Base-by-base conservation (phyloP, 2,797 vertebrate genomes). In the Alauda arvensis region DNA sequence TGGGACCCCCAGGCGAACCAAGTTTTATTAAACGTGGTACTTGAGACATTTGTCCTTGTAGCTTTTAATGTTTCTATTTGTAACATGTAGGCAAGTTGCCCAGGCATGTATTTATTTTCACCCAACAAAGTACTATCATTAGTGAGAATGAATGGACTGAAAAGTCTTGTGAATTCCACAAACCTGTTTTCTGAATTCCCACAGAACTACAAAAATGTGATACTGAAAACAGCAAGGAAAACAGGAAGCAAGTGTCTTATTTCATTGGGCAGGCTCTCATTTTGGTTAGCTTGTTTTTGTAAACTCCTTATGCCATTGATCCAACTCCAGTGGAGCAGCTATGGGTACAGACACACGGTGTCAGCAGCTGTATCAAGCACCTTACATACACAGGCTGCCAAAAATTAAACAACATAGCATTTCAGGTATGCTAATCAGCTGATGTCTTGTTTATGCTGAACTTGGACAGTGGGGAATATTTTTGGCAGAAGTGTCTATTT, bases 401-500 rank as follows among this genome's bases (percentile, higher is more conserved):
- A 79, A 77, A 72, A 28, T 66, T 45, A 55, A 91, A 77, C 31
- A 78, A 7, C 18, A 10, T 0, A 24, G 31, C 53, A 34, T 45
- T 57, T 61, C 61, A 65, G 33, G 15, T 8, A 26, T 1, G 1
- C 3, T 28, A 43, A 61, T 62, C 75, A 89, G 65, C 57, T 74
- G 77, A 86, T 74, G 46, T n/a, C 61, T 85, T 92, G 70, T 77
- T 90, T 85, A 85, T 31, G 66, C 49, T 49, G 19, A 71, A 83
- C 48, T 45, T 69, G 43, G 88, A 87, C 77, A 83, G 62, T 11
- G 2, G n/a, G 67, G 63, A 92, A 62, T 83, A 78, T 75, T 81
- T 88, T 29, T 93, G 81, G 76, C 83, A 77, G 42, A 88, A 80
- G 29, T 42, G 61, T 26, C 85, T 89, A 68, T 77, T 84, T 80